Evolutionary conservation across 2,888 invertebrate genomes (phyloP).

Genomic region (Cactoblastis cactorum): DNA sequence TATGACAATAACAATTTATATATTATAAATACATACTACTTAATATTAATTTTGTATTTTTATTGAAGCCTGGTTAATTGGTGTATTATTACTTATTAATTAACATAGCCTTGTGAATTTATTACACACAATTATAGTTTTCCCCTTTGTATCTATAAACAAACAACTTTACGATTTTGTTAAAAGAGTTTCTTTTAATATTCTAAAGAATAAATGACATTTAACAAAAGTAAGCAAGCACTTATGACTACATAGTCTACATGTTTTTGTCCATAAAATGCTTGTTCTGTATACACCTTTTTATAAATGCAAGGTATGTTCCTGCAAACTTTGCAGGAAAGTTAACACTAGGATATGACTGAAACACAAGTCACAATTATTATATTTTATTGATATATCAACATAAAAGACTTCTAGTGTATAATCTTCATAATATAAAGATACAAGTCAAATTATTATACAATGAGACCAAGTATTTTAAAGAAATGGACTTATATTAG

Average conservation of each 20-base stretch:
- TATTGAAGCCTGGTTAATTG: background rate
- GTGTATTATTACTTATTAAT: background rate
- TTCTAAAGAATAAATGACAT: too few species aligned
- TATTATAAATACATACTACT: conserved; percentile 8
- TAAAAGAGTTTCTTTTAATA: too few species aligned
- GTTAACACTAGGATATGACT: conserved; percentile 20
- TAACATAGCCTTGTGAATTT: too few species aligned
- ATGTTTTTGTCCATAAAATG: too few species aligned
- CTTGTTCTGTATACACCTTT: too few species aligned
- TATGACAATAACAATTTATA: conserved; percentile 14
- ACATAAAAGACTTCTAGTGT: conserved; percentile 70
- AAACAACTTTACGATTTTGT: too few species aligned
- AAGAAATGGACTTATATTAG: conserved; percentile 63
- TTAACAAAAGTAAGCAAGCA: too few species aligned
- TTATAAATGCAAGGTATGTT: too few species aligned
- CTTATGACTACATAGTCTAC: too few species aligned
- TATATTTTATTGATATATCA: conserved; percentile 69
- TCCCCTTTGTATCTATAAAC: too few species aligned
- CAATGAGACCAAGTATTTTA: conserved; percentile 71
- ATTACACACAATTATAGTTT: too few species aligned
- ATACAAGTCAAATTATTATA: conserved; percentile 71
- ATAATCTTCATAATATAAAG: conserved; percentile 66
- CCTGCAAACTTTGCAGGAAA: background rate
- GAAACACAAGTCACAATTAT: conserved; percentile 44
- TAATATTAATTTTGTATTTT: conserved; percentile 10